A percentile compares a stretch with the other conserved stretches of the same genome.
These are phyloP conservation scores for Pecten maximus DNA, from an alignment of 2,888 invertebrate species.

Conservation along the genomic window DNA sequence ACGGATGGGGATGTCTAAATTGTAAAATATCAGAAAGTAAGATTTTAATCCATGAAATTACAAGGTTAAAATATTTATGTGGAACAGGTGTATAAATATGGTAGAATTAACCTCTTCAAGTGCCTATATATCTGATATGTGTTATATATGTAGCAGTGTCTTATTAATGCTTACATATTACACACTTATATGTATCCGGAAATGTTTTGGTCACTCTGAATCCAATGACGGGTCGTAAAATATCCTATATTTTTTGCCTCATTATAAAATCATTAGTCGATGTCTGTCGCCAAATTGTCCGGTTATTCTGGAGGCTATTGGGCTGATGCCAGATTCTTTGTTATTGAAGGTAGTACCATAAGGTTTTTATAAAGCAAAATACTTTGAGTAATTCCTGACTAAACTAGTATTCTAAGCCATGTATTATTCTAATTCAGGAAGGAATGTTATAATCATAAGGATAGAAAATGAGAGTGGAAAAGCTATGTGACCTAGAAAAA, in stretches of 20 bases:
- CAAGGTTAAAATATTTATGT: too few relatives aligned
- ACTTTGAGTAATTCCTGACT: neutral
- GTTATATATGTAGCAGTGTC: too few relatives aligned
- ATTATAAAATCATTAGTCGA: neutral
- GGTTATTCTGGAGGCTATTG: neutral
- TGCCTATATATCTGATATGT: too few relatives aligned
- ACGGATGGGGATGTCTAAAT: too few relatives aligned
- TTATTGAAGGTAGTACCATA: neutral
- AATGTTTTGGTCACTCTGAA: too few relatives aligned
- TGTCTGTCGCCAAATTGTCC: slow-evolving; percentile 24
- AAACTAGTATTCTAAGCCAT: neutral
- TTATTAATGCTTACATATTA: too few relatives aligned
- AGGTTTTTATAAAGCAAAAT: neutral
- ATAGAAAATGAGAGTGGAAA: neutral
- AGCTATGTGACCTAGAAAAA: neutral
- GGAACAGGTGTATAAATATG: too few relatives aligned
- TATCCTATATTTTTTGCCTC: neutral
- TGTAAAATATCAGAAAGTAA: too few relatives aligned
- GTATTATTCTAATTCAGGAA: neutral
- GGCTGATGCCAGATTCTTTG: slow-evolving; percentile 9
- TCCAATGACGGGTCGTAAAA: too few relatives aligned
- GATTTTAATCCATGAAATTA: too few relatives aligned
- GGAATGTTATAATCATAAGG: neutral
- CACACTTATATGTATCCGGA: too few relatives aligned
- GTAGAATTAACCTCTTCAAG: too few relatives aligned